Evolutionary conservation across 2,797 vertebrate genomes (phyloP), one percentile per base, ranked within the genome.

Genomic region (Eulemur rubriventer): DNA sequence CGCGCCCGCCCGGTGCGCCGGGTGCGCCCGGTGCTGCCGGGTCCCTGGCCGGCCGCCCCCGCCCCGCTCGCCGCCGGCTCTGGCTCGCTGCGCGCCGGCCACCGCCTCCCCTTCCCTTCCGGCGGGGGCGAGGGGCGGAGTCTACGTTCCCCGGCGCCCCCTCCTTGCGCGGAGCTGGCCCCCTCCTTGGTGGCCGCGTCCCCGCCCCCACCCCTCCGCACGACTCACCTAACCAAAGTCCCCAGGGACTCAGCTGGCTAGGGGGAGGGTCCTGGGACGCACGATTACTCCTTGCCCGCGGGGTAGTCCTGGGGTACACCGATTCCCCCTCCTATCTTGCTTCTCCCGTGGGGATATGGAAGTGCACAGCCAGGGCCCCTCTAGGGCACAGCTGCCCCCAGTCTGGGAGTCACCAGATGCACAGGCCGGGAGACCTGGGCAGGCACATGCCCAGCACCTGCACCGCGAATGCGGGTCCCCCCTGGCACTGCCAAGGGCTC

Each of bases 101-200:
- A 50, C 95, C 61, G 72, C 96, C 97, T 95, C 97, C 96, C 80
- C 38, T 90, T 94, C 96, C 95, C 94, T 96, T 97, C 97, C 91
- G 88, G 97, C 93, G 85, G 95, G 96, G 96, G 96, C n/a, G 88
- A 81, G 78, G 57, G 97, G 97, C 89, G 97, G 96, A 96, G 96
- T 92, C 59, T 91, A 84, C 38, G 89, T 85, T 78, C 90, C 48
- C 0, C 13, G 83, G 43, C 81, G 95, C 84, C 96, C 92, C 83
- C 73, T 92, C 90, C 78, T 35, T 94, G 81, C 24, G 22, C n/a
- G 3, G 33, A 61, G 52, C 63, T 43, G 43, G 78, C 61, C 69
- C 93, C 92, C 52, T 63, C 73, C 73, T 4, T n/a, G 6, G 69
- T 50, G n/a, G 33, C 91, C 7, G 30, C 70, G n/a, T 78, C 55